phyloP scores from a whole-genome alignment of 2,888 invertebrate genomes.

The Drosophila mimica region DNA sequence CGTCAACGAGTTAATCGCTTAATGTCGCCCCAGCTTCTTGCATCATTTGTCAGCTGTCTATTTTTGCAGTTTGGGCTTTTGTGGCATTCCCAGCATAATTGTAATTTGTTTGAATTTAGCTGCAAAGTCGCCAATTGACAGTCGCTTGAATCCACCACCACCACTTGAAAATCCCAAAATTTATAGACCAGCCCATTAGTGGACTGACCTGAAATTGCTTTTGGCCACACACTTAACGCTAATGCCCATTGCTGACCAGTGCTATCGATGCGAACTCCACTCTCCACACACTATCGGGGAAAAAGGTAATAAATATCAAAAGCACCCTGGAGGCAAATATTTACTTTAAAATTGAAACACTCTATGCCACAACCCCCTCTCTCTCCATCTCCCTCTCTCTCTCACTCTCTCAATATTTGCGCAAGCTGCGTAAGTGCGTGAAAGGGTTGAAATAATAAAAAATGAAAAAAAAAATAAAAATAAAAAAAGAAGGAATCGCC shows the following conservation, averaged over 20 bases:
- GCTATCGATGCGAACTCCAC: constrained; percentile 33
- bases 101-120: constrained; percentile 73
- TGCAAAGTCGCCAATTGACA: constrained; percentile 58
- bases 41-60: constrained; percentile 79
- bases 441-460: constrained; percentile 63
- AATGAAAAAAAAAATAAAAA: constrained; percentile 14
- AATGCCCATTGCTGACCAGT: constrained; percentile 67
- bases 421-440: constrained; percentile 71
- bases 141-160: constrained; percentile 14
- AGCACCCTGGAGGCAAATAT: constrained; percentile 83
- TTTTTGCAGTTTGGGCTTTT: constrained; percentile 25
- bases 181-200: constrained; percentile 60
- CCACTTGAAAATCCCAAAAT: constrained; percentile 57
- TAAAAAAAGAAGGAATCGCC: constrained; percentile 42
- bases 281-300: constrained; percentile 15
- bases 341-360: constrained; percentile 80
- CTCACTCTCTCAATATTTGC: constrained; percentile 39
- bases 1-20: constrained; percentile 79
- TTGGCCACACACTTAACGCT: constrained; percentile 59
- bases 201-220: constrained; percentile 61
- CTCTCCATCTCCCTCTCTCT: not conserved
- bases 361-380: constrained; percentile 12
- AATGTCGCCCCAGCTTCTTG: constrained; percentile 66
- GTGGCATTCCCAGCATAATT: constrained; percentile 53
- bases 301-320: constrained; percentile 82